Evolutionary conservation across 2,113 vertebrate species (phyloP).

Genomic region (Nyctereutes procyonoides): DNA sequence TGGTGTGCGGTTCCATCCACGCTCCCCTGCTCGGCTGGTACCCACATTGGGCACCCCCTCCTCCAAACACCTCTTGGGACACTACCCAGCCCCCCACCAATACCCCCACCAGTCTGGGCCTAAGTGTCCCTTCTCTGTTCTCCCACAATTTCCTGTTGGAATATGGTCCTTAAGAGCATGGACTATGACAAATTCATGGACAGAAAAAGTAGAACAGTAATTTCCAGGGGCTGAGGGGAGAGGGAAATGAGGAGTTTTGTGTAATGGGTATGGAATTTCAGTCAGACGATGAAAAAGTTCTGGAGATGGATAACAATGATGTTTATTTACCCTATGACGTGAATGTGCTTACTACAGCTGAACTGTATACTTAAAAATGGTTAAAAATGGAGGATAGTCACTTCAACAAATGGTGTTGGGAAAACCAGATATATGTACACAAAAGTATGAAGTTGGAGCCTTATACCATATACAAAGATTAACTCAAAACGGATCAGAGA

Average conservation of each 20-base stretch:
- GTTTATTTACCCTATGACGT: not conserved
- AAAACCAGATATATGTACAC: not conserved
- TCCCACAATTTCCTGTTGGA: not conserved
- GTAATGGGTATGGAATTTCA: not conserved
- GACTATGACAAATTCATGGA: not conserved
- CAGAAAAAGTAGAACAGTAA: not conserved
- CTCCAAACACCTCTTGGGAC: not conserved
- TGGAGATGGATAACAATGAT: not conserved
- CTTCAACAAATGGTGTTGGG: not conserved
- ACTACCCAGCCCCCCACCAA: not conserved
- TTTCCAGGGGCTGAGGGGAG: not conserved
- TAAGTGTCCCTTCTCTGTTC: not conserved
- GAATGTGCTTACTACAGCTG: not conserved
- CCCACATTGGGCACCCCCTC: not conserved
- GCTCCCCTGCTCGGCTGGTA: not conserved
- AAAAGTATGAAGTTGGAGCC: not conserved
- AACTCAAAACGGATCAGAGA: not conserved
- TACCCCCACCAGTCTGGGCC: not conserved
- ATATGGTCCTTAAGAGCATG: not conserved
- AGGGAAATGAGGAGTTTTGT: not conserved
- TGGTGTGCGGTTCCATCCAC: fast-evolving
- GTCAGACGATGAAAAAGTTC: not conserved
- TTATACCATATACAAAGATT: not conserved
- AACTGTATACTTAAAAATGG: not conserved
- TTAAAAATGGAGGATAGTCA: not conserved